These are phyloP conservation scores for Anarhynchus alexandrinus DNA, from an alignment of 2,113 vertebrate species.

Conservation along the genomic window DNA sequence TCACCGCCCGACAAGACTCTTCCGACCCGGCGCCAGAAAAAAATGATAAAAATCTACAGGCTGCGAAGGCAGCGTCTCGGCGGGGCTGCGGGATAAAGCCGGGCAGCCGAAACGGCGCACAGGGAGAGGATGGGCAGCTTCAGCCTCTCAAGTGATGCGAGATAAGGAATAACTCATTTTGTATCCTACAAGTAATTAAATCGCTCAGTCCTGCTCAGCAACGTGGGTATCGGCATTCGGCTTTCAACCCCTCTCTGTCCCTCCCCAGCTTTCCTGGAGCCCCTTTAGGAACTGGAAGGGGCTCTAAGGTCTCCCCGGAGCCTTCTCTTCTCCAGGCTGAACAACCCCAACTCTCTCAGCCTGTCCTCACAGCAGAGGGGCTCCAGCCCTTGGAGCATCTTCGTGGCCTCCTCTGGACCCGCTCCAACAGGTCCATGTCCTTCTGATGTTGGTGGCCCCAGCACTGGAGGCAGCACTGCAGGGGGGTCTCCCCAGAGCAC, in stretches of 20 bases:
- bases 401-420: no score
- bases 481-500: no score
- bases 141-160: neutral
- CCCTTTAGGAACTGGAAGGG: no score
- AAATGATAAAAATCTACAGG: neutral
- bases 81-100: neutral
- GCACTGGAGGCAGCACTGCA: no score
- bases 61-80: neutral
- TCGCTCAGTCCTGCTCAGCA: neutral
- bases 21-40: neutral
- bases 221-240: fast-evolving
- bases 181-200: neutral
- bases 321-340: no score
- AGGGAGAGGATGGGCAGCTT: neutral
- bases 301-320: no score
- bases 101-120: neutral
- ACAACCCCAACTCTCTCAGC: no score
- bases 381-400: no score
- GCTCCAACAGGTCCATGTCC: no score
- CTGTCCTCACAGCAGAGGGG: no score
- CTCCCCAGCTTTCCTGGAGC: no score
- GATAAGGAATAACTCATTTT: neutral
- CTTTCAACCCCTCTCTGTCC: neutral
- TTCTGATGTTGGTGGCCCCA: no score
- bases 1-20: neutral